Evolutionary conservation across 2,888 invertebrate species (phyloP).

Genomic region (Pollenia angustigena): DNA sequence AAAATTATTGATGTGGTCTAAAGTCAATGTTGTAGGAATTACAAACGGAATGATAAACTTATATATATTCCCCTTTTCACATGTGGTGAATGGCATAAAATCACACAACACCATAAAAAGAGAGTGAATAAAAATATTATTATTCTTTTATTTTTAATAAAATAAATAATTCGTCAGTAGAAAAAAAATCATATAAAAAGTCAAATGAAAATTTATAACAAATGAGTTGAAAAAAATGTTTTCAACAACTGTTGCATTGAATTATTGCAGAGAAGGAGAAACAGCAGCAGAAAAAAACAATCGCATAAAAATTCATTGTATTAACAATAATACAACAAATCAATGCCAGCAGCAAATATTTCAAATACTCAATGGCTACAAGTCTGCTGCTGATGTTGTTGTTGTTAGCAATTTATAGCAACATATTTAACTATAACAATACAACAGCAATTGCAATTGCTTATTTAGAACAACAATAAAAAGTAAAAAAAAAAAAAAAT

Average conservation of each 20-base stretch:
- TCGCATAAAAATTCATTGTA: conserved; percentile 5
- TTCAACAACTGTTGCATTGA: conserved; percentile 39
- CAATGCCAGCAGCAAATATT: conserved; percentile 30
- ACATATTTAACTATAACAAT: background rate
- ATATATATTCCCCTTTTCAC: too few relatives aligned
- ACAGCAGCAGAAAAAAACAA: background rate
- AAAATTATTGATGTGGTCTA: too few relatives aligned
- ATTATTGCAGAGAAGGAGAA: background rate
- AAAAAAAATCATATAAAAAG: conserved; percentile 20
- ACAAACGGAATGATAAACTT: too few relatives aligned
- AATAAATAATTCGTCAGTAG: conserved; percentile 5
- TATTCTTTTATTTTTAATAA: background rate
- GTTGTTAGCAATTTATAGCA: conserved; percentile 1
- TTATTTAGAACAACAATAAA: background rate
- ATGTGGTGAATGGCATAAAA: too few relatives aligned
- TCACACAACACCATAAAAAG: background rate
- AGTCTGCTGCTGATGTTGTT: conserved; percentile 7
- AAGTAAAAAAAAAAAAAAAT: background rate
- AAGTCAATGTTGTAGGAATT: too few relatives aligned
- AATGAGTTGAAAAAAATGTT: conserved; percentile 25
- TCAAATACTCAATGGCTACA: conserved; percentile 1
- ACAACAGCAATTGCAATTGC: background rate
- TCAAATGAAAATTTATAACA: conserved; percentile 20
- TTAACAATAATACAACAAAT: conserved; percentile 37
- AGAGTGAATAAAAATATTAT: background rate